phyloP scores from a whole-genome alignment of 2,888 invertebrate species.

The Chromoteleia sp. region DNA sequence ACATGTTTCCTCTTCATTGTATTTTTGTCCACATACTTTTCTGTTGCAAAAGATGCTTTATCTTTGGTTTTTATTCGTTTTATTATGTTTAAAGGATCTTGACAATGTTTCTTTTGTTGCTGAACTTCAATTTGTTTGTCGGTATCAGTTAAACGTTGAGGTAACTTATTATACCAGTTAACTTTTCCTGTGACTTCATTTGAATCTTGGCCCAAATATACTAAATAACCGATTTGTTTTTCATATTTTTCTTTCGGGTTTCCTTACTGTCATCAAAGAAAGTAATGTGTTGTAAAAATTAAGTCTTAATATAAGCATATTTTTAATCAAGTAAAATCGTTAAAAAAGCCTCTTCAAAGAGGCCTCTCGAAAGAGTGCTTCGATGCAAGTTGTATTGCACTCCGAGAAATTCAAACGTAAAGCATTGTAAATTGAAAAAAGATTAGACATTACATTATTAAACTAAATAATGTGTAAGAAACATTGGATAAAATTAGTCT shows the following conservation, averaged over 20 bases:
- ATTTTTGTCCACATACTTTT: slow-evolving; percentile 20
- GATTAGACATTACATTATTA: too few relatives aligned
- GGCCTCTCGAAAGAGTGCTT: too few relatives aligned
- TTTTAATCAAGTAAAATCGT: too few relatives aligned
- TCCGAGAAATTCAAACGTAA: too few relatives aligned
- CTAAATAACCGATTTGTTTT: slow-evolving; percentile 98
- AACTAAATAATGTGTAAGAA: too few relatives aligned
- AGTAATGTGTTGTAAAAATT: too few relatives aligned
- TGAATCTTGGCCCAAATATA: slow-evolving; percentile 97
- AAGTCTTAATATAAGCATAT: too few relatives aligned
- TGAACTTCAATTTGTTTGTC: slow-evolving; percentile 87
- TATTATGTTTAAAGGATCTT: slow-evolving; percentile 91
- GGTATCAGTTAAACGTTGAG: slow-evolving; percentile 86
- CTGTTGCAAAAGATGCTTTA: slow-evolving; percentile 12
- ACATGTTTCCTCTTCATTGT: slow-evolving; percentile 10
- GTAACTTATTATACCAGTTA: slow-evolving; percentile 95
- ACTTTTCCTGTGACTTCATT: slow-evolving; percentile 93
- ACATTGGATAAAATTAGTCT: too few relatives aligned
- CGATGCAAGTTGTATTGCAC: too few relatives aligned
- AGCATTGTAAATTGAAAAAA: too few relatives aligned
- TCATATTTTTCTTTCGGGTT: slow-evolving; percentile 99
- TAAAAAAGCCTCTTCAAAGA: too few relatives aligned
- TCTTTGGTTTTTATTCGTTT: slow-evolving; percentile 81
- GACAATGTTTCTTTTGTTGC: slow-evolving; percentile 88
- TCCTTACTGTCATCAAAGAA: too few relatives aligned